These are phyloP conservation scores for Cyprinodon diabolis DNA, from an alignment of 2,797 vertebrate species.

Conservation along the genomic window DNA sequence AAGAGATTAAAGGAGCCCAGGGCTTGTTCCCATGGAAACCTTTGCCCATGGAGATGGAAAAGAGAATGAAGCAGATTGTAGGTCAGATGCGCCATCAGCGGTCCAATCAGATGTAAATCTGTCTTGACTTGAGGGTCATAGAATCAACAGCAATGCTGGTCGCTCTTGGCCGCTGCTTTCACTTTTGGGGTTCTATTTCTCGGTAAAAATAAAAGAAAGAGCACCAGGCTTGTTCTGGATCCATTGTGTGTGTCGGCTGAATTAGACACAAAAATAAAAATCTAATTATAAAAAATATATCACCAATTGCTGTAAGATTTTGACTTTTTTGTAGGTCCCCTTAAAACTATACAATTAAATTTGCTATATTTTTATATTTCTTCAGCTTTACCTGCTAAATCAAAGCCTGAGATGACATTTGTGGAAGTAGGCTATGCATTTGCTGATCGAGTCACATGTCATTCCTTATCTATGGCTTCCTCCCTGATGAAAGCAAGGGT, in stretches of 20 bases:
- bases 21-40: conserved; percentile 88
- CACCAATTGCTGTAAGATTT: not conserved
- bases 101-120: conserved; percentile 73
- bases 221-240: not conserved
- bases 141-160: conserved; percentile 66
- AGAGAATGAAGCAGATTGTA: conserved; percentile 72
- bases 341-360: not conserved
- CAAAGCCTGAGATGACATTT: not conserved
- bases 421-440: not conserved
- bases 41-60: conserved; percentile 67
- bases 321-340: too few species aligned
- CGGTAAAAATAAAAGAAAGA: not conserved
- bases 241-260: too few species aligned
- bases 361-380: too few species aligned
- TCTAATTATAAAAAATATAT: not conserved
- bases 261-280: not conserved
- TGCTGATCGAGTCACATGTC: not conserved
- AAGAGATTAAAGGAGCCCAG: conserved; percentile 77
- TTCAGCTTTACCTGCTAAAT: too few species aligned
- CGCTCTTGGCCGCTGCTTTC: conserved; percentile 53
- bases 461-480: not conserved
- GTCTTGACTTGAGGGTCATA: conserved; percentile 70
- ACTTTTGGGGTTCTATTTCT: conserved; percentile 20
- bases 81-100: conserved; percentile 79
- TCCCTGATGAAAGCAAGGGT: not conserved